These are phyloP conservation scores for Adrianichthys oophorus DNA, from an alignment of 2,797 vertebrate species.

Conservation along the genomic window DNA sequence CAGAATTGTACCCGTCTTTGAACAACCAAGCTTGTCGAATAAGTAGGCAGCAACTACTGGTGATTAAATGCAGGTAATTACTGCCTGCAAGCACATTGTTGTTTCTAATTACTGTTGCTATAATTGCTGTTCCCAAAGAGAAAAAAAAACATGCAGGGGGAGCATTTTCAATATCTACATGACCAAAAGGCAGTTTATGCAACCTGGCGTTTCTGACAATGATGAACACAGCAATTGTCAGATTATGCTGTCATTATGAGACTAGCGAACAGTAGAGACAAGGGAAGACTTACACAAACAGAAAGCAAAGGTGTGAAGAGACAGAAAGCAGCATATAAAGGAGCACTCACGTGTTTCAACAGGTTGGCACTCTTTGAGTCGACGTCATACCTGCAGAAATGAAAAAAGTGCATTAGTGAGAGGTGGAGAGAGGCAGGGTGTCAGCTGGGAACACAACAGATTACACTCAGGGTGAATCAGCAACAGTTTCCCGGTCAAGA, in stretches of 20 bases:
- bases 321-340: not conserved
- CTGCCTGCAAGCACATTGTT: constrained; percentile 23
- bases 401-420: constrained; percentile 13
- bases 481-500: constrained; percentile 38
- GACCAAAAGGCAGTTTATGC: constrained; percentile 2
- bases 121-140: constrained; percentile 41
- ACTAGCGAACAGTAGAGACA: constrained; percentile 36
- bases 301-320: not conserved
- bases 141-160: constrained; percentile 7
- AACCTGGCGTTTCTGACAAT: constrained; percentile 13
- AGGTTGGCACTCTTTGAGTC: constrained; percentile 97
- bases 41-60: constrained; percentile 7
- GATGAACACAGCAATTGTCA: constrained; percentile 40
- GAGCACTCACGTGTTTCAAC: constrained; percentile 88
- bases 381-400: constrained; percentile 88
- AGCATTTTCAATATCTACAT: constrained; percentile 38
- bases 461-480: constrained; percentile 36
- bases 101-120: constrained; percentile 49
- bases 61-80: constrained; percentile 3
- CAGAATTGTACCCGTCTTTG: not conserved
- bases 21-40: constrained; percentile 2
- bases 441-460: constrained; percentile 41
- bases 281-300: constrained; percentile 9
- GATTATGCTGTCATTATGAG: constrained; percentile 39
- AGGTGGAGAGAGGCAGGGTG: constrained; percentile 37